Evolutionary conservation across 1,140 invertebrate species (phyloP).

Genomic region (Neuroterus valhalla): DNA sequence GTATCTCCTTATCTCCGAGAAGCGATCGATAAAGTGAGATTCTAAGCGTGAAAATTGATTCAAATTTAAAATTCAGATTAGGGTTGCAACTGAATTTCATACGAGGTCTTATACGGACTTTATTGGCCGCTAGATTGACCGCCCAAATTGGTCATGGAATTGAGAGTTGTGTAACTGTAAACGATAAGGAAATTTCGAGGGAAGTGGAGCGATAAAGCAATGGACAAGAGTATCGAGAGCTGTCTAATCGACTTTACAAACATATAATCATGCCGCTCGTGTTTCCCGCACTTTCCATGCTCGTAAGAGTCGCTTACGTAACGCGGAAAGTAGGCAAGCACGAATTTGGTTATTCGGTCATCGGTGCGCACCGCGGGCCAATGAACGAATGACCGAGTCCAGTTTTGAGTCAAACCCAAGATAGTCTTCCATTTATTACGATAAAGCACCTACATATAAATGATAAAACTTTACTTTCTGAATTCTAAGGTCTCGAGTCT

Average conservation of each 20-base stretch:
- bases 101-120: too few species aligned
- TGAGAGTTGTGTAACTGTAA: slow-evolving; percentile 14
- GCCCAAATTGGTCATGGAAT: background rate
- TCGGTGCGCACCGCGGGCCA: slow-evolving; percentile 58
- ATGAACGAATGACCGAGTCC: slow-evolving; percentile 45
- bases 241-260: slow-evolving; percentile 5
- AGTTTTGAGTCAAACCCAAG: slow-evolving; percentile 40
- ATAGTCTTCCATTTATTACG: slow-evolving; percentile 3
- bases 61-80: too few species aligned
- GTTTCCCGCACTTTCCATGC: slow-evolving; percentile 28
- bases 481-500: too few species aligned
- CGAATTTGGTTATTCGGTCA: slow-evolving; percentile 74
- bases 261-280: slow-evolving; percentile 6
- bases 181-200: slow-evolving; percentile 7
- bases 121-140: too few species aligned
- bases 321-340: slow-evolving; percentile 69
- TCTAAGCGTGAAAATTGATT: too few species aligned
- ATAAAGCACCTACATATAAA: background rate
- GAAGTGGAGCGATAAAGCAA: background rate
- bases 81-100: too few species aligned
- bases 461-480: background rate
- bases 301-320: slow-evolving; percentile 52
- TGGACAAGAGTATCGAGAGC: background rate
- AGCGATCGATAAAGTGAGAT: background rate
- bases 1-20: background rate